Evolutionary conservation across 2,888 invertebrate genomes (phyloP), one percentile per base, ranked within the genome.

Genomic region (Chesias legatella): DNA sequence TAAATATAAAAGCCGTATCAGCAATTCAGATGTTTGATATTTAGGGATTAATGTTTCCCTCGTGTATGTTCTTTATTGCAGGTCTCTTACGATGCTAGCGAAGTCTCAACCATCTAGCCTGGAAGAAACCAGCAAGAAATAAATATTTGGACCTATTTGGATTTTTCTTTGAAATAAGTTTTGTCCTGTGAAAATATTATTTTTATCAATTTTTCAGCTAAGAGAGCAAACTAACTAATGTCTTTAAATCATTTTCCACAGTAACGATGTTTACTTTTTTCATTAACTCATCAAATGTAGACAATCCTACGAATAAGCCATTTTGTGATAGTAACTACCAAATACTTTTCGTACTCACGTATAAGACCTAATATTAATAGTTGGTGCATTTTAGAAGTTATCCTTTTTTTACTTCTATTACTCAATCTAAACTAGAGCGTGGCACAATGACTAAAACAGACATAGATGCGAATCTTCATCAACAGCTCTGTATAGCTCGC

Each of bases 1-100:
- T 17, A 17, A 3, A 5, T n/a, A n/a, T n/a, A 5, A 17, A 17
- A 3, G 3, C 5, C 5, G 13, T 17, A 17, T 3, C 13, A 3
- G 2, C 13, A 17, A 17, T 17, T 17, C 13, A 17, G 2, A 3
- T 5, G 13, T 17, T 17, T 17, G 2, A 5, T 2, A 17, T 25
- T 36, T 22, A 7, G 8, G 26, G 11, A 8, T 29, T 10, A 20
- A 1, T 21, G 9, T 1, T 7, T 6, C 8, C 6, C 7, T 10
- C 13, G 1, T 27, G 6, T 25, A 25, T 28, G 28, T 13, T 49
- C 64, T 26, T 63, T 5, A 17, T 84, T 81, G 36, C 84, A 88
- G 86, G 71, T 88, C 88, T 17, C 71, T 88, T 17, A 78, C 84
- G 23, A 82, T 79, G 79, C 66, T 86, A 30, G 74, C 84, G 1